Evolutionary conservation across 2,797 vertebrate genomes (phyloP).

Genomic region (Spondyliosoma cantharus): DNA sequence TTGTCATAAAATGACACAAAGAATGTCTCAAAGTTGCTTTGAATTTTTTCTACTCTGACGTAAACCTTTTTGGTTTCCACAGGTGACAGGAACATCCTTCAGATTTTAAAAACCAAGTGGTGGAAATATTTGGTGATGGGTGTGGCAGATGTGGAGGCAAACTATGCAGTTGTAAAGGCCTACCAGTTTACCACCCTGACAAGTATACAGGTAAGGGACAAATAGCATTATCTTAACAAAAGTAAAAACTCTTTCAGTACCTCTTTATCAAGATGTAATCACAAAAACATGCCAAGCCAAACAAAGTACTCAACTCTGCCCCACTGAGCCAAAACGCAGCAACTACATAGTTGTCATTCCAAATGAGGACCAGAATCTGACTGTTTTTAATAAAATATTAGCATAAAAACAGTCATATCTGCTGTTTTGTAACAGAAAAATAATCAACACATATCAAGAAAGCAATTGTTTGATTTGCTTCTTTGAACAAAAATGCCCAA

Average conservation of each 20-base stretch:
- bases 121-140: constrained; percentile 95
- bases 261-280: too few relatives aligned
- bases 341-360: neutral
- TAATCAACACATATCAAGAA: neutral
- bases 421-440: neutral
- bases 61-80: neutral
- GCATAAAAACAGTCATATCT: too few relatives aligned
- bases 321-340: neutral
- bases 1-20: neutral
- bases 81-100: constrained; percentile 87
- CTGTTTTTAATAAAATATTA: neutral
- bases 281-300: neutral
- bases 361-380: neutral
- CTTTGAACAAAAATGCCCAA: neutral
- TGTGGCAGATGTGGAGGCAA: constrained; percentile 94
- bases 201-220: constrained; percentile 91
- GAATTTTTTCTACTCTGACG: neutral
- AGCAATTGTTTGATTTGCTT: neutral
- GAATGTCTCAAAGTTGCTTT: neutral
- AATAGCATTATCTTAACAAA: neutral
- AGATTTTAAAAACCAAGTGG: constrained; percentile 92
- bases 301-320: neutral
- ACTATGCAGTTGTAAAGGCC: constrained; percentile 93
- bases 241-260: neutral
- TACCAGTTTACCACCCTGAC: constrained; percentile 96